Evolutionary conservation across 2,113 vertebrate species (phyloP).

Genomic region (Mesoclemmys tuberculata): DNA sequence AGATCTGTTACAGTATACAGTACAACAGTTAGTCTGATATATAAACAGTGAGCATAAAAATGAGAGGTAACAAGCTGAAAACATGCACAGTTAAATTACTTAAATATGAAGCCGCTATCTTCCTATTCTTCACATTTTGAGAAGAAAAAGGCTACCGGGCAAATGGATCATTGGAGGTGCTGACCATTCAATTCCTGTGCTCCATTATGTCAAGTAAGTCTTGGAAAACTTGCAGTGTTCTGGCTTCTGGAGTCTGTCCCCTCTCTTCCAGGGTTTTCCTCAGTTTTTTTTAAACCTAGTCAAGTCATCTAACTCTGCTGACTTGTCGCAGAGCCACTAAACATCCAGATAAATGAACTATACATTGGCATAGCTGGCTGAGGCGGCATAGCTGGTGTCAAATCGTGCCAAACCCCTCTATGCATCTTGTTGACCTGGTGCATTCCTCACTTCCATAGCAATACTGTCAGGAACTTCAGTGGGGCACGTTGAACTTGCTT

Average conservation of each 20-base stretch:
- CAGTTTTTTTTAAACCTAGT: not conserved
- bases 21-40: not conserved
- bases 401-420: not conserved
- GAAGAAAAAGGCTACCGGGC: not conserved
- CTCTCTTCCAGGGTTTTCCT: not conserved
- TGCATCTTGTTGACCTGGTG: not conserved
- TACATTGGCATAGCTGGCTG: not conserved
- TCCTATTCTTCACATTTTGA: not conserved
- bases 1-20: not conserved
- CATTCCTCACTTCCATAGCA: not conserved
- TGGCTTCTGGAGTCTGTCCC: not conserved
- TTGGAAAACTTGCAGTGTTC: not conserved
- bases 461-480: not conserved
- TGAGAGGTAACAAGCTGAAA: not conserved
- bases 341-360: not conserved
- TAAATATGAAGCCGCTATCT: not conserved
- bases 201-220: not conserved
- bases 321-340: not conserved
- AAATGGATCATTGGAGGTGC: not conserved
- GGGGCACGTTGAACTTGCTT: not conserved
- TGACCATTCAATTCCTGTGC: not conserved
- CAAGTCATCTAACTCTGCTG: not conserved
- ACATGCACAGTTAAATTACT: not conserved
- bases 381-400: not conserved
- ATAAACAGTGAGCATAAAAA: not conserved